Evolutionary conservation across 2,888 invertebrate genomes (phyloP), one percentile per base, ranked within the genome.

Genomic region (Agrotis exclamationis): DNA sequence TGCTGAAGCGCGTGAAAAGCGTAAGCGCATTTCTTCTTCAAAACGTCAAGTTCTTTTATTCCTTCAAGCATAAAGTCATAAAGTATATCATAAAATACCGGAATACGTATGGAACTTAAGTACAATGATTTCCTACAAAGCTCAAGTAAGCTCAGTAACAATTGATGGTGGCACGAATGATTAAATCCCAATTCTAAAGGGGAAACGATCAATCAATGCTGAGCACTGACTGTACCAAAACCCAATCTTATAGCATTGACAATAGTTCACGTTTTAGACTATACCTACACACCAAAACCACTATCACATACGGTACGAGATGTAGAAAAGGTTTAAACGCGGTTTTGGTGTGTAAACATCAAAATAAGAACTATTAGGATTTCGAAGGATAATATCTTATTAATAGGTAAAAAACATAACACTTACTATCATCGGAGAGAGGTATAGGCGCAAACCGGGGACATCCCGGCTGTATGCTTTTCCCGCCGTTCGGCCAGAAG

Each of bases 401-500:
- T 3, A 0, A 33, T 18, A 20, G 3, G 24, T 20, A 39, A 64
- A 33, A 24, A 20, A 74, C 20, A 47, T 16, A 54, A 53, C 45
- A 92, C 95, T 90, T 77, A 96, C 96, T 96, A 22, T 96, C 95
- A 83, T 96, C 96, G 6, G 96, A 94, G n/a, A 96, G 92, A 2
- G 96, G 96, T 75, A 96, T 85, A 0, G 95, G 96, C 0, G 96
- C 94, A 66, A 96, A 96, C 39, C 94, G 90, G 0, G 97, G 97
- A 77, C 97, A 97, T 0, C 97, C 97, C 0, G 97, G 97, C 80
- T 97, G 97, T n/a, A 95, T 87, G 65, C 96, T 95, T 83, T 95
- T 96, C 1, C 97, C 97, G 0, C 96, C 96, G 76, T 97, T 97
- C 0, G 97, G 97, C 97, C 97, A 97, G 89, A 97, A 97, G 84